These are phyloP conservation scores for Neopelma chrysocephalum DNA, from an alignment of 2,797 vertebrate species.

Conservation along the genomic window DNA sequence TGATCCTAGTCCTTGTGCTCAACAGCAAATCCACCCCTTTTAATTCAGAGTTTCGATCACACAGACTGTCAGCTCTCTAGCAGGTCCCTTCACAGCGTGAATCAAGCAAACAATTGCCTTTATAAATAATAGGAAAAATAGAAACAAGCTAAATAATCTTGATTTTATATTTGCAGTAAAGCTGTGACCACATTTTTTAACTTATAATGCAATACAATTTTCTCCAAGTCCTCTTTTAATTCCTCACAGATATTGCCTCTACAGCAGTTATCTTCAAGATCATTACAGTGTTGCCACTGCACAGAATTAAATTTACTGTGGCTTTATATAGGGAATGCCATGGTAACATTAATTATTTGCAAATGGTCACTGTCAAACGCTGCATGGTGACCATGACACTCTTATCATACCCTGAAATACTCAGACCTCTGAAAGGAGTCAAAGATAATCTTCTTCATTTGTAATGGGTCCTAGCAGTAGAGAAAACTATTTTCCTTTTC, in stretches of 20 bases:
- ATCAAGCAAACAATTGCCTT: background rate
- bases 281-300: background rate
- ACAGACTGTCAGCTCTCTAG: background rate
- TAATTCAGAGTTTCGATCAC: background rate
- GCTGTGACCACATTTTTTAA: background rate
- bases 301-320: conserved; percentile 25
- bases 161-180: background rate
- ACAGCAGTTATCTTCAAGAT: conserved; percentile 25
- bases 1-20: background rate
- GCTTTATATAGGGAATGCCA: background rate
- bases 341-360: conserved; percentile 41
- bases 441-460: conserved; percentile 16
- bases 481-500: conserved; percentile 10
- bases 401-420: background rate
- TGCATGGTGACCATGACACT: background rate
- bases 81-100: background rate
- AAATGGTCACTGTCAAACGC: conserved; percentile 13
- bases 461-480: background rate
- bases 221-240: background rate
- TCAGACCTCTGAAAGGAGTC: background rate
- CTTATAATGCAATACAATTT: background rate
- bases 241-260: background rate
- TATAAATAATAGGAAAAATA: background rate
- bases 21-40: background rate
- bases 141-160: background rate